Conservation (phyloP, 2,113 vertebrate species). For the Raja brachyura region DNA sequence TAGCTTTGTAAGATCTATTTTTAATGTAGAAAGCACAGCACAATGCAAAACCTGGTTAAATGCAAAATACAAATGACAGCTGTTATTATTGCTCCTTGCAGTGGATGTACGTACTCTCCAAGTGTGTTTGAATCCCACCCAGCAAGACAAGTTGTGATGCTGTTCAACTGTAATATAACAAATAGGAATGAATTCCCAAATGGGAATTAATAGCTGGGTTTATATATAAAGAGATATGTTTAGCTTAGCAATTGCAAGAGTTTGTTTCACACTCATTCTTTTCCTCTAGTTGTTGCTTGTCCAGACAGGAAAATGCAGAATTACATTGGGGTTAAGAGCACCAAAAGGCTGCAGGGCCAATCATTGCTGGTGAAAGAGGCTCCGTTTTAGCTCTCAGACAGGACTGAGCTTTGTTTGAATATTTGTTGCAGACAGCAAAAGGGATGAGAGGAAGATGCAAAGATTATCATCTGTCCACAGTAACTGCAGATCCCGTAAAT, state of each 20-base stretch:
- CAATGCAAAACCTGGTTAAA: neutral
- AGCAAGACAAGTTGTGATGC: neutral
- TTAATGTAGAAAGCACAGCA: neutral
- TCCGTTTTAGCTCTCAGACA: constrained; percentile 23
- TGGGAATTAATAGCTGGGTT: no score
- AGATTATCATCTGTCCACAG: constrained; percentile 34
- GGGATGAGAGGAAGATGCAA: constrained; percentile 31
- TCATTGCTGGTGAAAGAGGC: constrained; percentile 20
- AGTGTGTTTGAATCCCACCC: neutral
- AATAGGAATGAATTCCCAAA: neutral
- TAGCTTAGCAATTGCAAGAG: neutral
- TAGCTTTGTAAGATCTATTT: neutral
- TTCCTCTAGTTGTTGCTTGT: constrained; percentile 4
- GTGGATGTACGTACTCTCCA: neutral
- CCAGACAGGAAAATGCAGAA: neutral
- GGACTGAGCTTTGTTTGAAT: constrained; percentile 32
- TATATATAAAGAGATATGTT: neutral
- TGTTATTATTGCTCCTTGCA: neutral
- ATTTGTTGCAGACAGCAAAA: constrained; percentile 29
- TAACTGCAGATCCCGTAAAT: constrained; percentile 34
- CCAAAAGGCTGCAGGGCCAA: constrained; percentile 6
- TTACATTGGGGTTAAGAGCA: constrained; percentile 7
- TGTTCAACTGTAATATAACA: neutral
- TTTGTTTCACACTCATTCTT: constrained; percentile 28
- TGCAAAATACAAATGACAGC: neutral